Evolutionary conservation across 2,888 invertebrate species (phyloP), one percentile per base, ranked within the genome.

Genomic region (Drepanosiphum platanoidis): DNA sequence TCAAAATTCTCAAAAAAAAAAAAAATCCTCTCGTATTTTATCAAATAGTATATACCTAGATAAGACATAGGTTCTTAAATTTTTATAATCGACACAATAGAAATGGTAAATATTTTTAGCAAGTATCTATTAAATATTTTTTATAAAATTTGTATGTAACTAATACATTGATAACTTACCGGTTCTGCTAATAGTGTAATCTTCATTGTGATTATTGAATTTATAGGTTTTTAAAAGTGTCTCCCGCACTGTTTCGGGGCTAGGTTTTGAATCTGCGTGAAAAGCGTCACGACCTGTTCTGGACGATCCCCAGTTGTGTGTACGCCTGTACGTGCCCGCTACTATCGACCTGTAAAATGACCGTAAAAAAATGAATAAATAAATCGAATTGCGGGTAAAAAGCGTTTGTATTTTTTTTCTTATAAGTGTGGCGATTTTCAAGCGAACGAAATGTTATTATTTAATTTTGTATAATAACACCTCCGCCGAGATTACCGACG

Each of bases 181-280:
- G 87, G 87, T 87, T 86, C 88, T 87, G 74, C 87, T 87, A 3
- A 87, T 77, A 1, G 86, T 75, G 13, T 74, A 36, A n/a, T 74
- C 86, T 64, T 87, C 83, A 2, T 90, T 90, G 87, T 91, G 92
- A 89, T 92, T 92, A 58, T 92, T 92, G 86, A 91, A 90, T 89
- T 91, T 90, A 89, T 92, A 93, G 87, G 91, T 92, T 88, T 91
- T 92, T 86, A 94, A 89, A 34, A 96, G 90, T 11, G 94, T 94
- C 88, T 93, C 92, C 88, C 94, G 92, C 89, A 95, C 95, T 86
- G 94, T 89, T 87, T 92, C 92, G 3, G 96, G 96, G 90, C 95
- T 95, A 87, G 95, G 91, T 58, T 93, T 92, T 80, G 91, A 90
- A 91, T 90, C 88, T 15, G 58, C 7, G 58, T 68, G 39, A 58